These are phyloP conservation scores for Zophobas atratus DNA, from an alignment of 1,140 invertebrate species.

Conservation along the genomic window DNA sequence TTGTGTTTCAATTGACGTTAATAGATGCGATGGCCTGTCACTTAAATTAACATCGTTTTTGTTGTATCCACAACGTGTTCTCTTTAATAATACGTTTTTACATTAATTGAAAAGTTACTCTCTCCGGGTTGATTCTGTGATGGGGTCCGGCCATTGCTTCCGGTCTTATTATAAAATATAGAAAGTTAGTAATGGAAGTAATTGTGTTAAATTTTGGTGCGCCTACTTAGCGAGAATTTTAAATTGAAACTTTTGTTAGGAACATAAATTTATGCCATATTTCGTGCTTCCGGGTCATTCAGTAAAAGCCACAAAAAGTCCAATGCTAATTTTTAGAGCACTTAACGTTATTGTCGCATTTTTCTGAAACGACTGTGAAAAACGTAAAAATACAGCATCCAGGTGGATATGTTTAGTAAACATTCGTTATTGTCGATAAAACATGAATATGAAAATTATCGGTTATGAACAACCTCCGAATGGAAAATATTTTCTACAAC, in stretches of 20 bases:
- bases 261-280: background rate
- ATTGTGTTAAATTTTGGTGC: conserved; percentile 2
- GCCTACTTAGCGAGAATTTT: background rate
- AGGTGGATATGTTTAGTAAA: too few species aligned
- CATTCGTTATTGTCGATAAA: too few species aligned
- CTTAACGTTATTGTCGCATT: too few species aligned
- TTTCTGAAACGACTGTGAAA: too few species aligned
- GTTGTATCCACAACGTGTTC: background rate
- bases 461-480: too few species aligned
- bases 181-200: conserved; percentile 8
- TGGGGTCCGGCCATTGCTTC: background rate
- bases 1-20: conserved; percentile 6
- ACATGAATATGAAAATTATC: too few species aligned
- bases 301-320: background rate
- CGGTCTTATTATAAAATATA: conserved; percentile 6
- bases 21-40: conserved; percentile 13
- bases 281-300: background rate
- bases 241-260: background rate
- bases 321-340: too few species aligned
- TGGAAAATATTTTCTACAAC: too few species aligned
- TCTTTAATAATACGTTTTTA: background rate
- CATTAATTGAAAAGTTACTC: background rate
- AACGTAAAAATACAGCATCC: too few species aligned
- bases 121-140: background rate
- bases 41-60: background rate